Evolutionary conservation across 1,140 invertebrate species (phyloP).

Genomic region (Brachionus asplanchnoidis): DNA sequence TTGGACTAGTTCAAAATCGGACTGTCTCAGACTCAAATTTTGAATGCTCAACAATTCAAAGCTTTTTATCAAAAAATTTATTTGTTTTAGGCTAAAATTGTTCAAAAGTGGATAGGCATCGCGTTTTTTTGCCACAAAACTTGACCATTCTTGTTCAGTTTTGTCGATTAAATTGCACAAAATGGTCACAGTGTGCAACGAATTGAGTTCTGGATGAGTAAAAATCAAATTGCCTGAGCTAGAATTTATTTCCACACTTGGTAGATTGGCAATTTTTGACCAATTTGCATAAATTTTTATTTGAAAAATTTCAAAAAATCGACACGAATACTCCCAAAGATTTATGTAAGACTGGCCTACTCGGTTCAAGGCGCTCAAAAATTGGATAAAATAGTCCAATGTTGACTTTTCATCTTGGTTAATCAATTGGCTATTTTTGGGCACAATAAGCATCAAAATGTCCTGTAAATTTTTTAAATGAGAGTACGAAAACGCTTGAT

Average conservation of each 20-base stretch:
- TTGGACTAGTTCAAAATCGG: background rate
- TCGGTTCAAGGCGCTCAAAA: background rate
- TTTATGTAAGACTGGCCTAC: background rate
- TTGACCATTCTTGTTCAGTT: background rate
- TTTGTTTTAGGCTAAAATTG: slow-evolving; percentile 1
- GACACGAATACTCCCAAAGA: background rate
- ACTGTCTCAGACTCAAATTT: background rate
- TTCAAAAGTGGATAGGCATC: background rate
- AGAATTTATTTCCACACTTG: background rate
- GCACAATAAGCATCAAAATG: slow-evolving; percentile 26
- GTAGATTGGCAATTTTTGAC: background rate
- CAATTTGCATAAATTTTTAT: slow-evolving; percentile 6
- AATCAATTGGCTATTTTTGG: background rate
- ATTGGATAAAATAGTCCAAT: slow-evolving; percentile 6
- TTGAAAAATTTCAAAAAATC: background rate
- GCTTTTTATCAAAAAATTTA: background rate
- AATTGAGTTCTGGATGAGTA: background rate
- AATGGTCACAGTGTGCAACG: background rate
- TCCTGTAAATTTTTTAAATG: slow-evolving; percentile 3
- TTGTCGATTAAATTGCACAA: background rate
- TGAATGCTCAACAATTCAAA: background rate
- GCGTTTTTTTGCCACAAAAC: background rate
- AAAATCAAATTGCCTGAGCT: background rate
- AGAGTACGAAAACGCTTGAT: background rate
- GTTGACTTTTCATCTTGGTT: background rate